Conservation (phyloP, 1,140 invertebrate species). For the Anoplophora glabripennis region DNA sequence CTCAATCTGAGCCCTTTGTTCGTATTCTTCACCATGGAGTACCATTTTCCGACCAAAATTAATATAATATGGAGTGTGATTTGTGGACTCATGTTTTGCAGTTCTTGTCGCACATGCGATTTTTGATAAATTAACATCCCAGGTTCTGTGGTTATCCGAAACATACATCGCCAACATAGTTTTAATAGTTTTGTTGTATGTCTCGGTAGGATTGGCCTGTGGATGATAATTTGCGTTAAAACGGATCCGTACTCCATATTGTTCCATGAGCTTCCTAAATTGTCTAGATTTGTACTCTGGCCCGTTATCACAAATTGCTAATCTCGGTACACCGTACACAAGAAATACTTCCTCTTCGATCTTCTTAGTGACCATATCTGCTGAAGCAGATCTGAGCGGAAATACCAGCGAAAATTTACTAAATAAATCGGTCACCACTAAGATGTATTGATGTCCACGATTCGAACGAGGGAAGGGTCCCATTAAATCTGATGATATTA, state of each 20-base stretch:
- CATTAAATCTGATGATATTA: constrained; percentile 12
- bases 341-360: constrained; percentile 30
- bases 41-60: constrained; percentile 4
- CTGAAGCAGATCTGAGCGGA: too few species aligned
- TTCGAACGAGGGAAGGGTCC: constrained; percentile 35
- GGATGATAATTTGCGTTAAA: too few species aligned
- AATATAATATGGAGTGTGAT: constrained; percentile 5
- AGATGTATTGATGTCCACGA: constrained; percentile 36
- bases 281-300: too few species aligned
- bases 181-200: too few species aligned
- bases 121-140: constrained; percentile 10
- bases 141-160: constrained; percentile 9
- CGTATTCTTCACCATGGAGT: constrained; percentile 2
- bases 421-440: constrained; percentile 44
- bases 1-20: not conserved
- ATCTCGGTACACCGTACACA: constrained; percentile 20
- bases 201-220: too few species aligned
- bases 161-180: constrained; percentile 9
- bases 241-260: too few species aligned
- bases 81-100: not conserved
- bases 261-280: too few species aligned
- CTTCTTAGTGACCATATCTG: constrained; percentile 13
- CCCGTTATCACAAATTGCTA: constrained; percentile 35
- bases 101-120: constrained; percentile 11
- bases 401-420: constrained; percentile 34